Evolutionary conservation across 2,113 vertebrate species (phyloP).

Genomic region (Labeo rohita): DNA sequence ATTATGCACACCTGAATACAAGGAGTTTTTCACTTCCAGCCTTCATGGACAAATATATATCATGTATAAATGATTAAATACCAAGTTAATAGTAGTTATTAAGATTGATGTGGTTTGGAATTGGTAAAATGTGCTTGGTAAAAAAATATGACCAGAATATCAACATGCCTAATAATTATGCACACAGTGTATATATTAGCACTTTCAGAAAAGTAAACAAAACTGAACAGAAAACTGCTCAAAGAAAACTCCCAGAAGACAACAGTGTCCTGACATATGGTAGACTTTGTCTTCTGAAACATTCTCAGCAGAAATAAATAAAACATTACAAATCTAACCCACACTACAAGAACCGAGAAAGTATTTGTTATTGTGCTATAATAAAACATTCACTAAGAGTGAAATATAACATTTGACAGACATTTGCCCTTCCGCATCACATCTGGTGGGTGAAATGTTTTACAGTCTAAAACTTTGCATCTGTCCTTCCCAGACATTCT

Average conservation of each 20-base stretch:
- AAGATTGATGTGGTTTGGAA: too few species aligned
- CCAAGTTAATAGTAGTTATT: too few species aligned
- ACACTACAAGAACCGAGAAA: neutral
- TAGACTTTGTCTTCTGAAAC: constrained; percentile 16
- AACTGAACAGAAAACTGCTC: neutral
- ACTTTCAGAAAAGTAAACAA: constrained; percentile 1
- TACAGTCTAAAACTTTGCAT: neutral
- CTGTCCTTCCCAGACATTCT: neutral
- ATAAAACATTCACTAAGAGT: neutral
- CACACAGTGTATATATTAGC: too few species aligned
- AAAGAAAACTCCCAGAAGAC: constrained; percentile 9
- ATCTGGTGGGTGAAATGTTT: neutral
- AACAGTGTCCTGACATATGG: neutral
- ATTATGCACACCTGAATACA: too few species aligned
- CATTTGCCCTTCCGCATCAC: neutral
- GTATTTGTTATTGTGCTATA: neutral
- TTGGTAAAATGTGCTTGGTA: too few species aligned
- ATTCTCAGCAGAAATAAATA: constrained; percentile 18
- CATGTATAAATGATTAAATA: too few species aligned
- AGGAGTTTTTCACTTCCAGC: too few species aligned
- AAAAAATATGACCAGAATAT: too few species aligned
- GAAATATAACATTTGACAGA: neutral
- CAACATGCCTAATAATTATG: too few species aligned
- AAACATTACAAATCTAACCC: constrained; percentile 8
- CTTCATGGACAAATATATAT: too few species aligned